phyloP scores from a whole-genome alignment of 2,797 vertebrate genomes.

The Brachymystax lenok region DNA sequence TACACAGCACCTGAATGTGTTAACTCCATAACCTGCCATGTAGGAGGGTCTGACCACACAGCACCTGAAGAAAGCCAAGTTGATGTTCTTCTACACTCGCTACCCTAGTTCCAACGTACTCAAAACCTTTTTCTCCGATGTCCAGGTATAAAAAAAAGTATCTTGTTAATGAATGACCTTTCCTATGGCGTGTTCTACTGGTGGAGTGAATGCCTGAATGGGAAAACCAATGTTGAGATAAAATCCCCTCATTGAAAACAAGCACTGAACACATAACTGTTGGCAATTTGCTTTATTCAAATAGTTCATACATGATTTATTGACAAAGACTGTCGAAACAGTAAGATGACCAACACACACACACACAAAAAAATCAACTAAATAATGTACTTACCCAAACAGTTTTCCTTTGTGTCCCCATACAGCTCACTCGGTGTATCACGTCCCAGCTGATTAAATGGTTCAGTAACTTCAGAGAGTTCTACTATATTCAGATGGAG shows the following conservation, averaged over 20 bases:
- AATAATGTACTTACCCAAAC: constrained; percentile 50
- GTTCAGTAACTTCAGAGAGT: constrained; percentile 98
- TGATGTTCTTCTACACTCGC: constrained; percentile 92
- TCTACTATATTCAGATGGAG: constrained; percentile 98
- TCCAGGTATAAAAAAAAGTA: constrained; percentile 79
- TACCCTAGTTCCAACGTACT: constrained; percentile 87
- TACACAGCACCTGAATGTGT: too few species aligned
- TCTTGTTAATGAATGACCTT: not conserved
- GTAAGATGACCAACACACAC: not conserved
- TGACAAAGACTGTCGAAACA: not conserved
- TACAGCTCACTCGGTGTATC: constrained; percentile 90
- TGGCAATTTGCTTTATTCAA: constrained; percentile 1
- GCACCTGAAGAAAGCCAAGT: constrained; percentile 91
- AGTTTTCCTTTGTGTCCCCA: not conserved
- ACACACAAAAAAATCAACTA: not conserved
- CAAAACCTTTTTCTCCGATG: constrained; percentile 85
- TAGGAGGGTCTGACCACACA: constrained; percentile 84
- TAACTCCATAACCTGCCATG: constrained; percentile 74
- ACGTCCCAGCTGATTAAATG: constrained; percentile 97
- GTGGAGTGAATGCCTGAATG: too few species aligned
- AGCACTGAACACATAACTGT: not conserved
- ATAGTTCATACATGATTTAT: not conserved
- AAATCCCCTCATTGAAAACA: not conserved
- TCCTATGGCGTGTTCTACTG: not conserved
- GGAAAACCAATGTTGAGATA: too few species aligned